Evolutionary conservation across 1,140 invertebrate genomes (phyloP).

Genomic region (Acromyrmex heyeri): DNA sequence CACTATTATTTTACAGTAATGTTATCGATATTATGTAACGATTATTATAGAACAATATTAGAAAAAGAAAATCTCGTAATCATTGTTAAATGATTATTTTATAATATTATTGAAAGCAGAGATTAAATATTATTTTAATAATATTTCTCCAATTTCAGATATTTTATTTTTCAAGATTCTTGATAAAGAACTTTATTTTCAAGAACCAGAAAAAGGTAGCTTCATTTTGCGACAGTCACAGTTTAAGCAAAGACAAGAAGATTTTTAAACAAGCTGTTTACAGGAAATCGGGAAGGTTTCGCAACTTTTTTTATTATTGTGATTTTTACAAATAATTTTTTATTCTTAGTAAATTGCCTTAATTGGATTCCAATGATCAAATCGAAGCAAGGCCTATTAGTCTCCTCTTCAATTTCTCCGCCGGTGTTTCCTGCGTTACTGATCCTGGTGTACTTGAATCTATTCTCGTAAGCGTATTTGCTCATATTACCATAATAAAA

Average conservation of each 20-base stretch:
- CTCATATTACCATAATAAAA: conserved; percentile 86
- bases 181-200: neutral
- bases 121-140: neutral
- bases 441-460: conserved; percentile 65
- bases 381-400: conserved; percentile 67
- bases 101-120: neutral
- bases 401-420: conserved; percentile 45
- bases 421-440: conserved; percentile 49
- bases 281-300: neutral
- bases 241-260: neutral
- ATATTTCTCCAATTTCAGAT: neutral
- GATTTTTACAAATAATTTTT: neutral
- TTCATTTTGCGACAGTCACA: neutral
- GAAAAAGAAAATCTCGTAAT: neutral
- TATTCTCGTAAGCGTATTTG: conserved; percentile 81
- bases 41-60: neutral
- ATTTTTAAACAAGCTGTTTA: neutral
- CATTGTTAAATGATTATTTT: neutral
- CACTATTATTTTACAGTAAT: neutral
- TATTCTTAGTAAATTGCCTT: conserved; percentile 27
- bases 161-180: neutral
- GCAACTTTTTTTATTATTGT: neutral
- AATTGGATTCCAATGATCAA: conserved; percentile 80
- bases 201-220: neutral
- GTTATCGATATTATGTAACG: neutral